phyloP scores from a whole-genome alignment of 2,797 vertebrate genomes.

The Eremophila alpestris region DNA sequence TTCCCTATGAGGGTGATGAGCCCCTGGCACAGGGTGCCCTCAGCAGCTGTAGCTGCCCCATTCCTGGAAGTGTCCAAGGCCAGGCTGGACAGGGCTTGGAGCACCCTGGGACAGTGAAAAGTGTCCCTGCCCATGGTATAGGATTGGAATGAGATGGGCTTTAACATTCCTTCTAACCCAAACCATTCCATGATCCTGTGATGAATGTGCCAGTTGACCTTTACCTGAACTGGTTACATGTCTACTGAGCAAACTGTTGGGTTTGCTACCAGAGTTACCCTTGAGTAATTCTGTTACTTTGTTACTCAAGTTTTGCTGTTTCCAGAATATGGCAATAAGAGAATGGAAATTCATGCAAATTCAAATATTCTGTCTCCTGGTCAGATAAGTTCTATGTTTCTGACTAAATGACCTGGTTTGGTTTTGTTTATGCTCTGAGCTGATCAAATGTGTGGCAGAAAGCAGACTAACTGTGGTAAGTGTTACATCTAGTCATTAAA shows the following conservation, averaged over 20 bases:
- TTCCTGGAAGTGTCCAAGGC: not conserved
- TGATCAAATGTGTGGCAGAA: not conserved
- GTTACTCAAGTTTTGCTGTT: not conserved
- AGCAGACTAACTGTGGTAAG: not conserved
- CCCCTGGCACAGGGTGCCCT: not conserved
- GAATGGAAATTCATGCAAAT: not conserved
- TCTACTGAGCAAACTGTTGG: not conserved
- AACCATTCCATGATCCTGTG: not conserved
- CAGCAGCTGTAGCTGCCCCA: not conserved
- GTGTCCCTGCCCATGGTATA: not conserved
- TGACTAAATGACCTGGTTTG: not conserved
- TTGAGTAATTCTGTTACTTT: not conserved
- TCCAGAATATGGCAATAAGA: not conserved
- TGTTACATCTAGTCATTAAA: not conserved
- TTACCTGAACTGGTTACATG: not conserved
- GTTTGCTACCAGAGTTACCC: slow-evolving; percentile 17
- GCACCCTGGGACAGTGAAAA: not conserved
- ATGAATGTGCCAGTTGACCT: not conserved
- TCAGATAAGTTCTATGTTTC: not conserved
- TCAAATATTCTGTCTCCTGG: not conserved
- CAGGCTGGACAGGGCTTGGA: not conserved
- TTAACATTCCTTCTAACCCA: not conserved
- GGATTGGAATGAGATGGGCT: not conserved
- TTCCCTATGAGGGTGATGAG: not conserved
- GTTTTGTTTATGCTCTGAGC: not conserved